Percentiles rank a stretch among this genome's conserved stretches.
Conservation (phyloP, 1,140 invertebrate species). For the Ectropis grisescens region DNA sequence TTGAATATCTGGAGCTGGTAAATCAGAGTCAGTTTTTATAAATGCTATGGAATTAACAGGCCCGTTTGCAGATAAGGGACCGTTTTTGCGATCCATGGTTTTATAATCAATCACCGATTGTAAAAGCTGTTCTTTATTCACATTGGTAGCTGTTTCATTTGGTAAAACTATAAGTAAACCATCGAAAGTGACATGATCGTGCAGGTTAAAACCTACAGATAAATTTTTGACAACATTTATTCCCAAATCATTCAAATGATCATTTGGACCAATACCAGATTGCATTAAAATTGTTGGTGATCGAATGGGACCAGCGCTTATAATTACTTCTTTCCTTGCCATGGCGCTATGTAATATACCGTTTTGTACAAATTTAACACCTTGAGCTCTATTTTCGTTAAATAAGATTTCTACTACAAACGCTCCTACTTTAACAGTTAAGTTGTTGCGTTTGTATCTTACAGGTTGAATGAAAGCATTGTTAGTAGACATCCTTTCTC, state of each 20-base stretch:
- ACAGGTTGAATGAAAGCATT: slow-evolving; percentile 80
- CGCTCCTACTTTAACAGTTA: slow-evolving; percentile 77
- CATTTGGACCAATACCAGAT: slow-evolving; percentile 78
- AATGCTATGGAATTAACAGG: slow-evolving; percentile 12
- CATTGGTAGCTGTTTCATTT: slow-evolving; percentile 76
- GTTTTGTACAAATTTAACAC: slow-evolving; percentile 74
- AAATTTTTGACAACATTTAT: slow-evolving; percentile 75
- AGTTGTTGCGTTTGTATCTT: slow-evolving; percentile 76
- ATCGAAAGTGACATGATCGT: slow-evolving; percentile 79
- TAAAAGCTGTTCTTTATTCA: slow-evolving; percentile 9
- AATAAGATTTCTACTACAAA: slow-evolving; percentile 78
- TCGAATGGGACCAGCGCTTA: slow-evolving; percentile 77
- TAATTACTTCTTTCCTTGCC: slow-evolving; percentile 77
- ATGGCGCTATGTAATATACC: slow-evolving; percentile 62
- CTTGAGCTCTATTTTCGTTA: slow-evolving; percentile 75
- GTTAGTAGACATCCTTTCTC: slow-evolving; percentile 79
- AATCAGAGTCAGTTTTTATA: slow-evolving; percentile 13
- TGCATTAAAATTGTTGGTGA: slow-evolving; percentile 81
- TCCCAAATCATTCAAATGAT: slow-evolving; percentile 69
- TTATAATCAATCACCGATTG: slow-evolving; percentile 12
- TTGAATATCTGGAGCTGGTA: slow-evolving; percentile 73
- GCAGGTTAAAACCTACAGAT: slow-evolving; percentile 81
- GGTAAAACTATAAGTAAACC: slow-evolving; percentile 65
- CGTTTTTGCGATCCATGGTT: slow-evolving; percentile 10
- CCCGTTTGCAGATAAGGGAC: slow-evolving; percentile 12